A percentile compares a stretch with the other conserved stretches of the same genome.
Conservation (phyloP, 2,797 vertebrate genomes). For the Molossus molossus region DNA sequence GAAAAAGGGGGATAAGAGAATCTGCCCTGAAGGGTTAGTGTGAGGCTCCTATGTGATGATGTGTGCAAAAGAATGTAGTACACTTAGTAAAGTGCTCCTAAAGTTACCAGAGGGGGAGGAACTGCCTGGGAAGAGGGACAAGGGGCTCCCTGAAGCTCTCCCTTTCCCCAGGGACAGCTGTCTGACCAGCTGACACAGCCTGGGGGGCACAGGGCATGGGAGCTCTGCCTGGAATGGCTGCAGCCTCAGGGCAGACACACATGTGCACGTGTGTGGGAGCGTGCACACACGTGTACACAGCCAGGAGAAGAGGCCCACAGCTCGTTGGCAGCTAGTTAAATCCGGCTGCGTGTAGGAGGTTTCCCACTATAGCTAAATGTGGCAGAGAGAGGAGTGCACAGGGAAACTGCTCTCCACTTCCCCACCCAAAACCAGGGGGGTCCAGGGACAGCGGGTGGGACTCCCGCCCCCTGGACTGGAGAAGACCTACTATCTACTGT, state of each 20-base stretch:
- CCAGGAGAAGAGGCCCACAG: constrained; percentile 79
- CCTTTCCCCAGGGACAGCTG: not conserved
- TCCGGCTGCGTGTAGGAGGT: constrained; percentile 84
- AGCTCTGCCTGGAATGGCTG: not conserved
- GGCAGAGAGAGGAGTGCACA: constrained; percentile 71
- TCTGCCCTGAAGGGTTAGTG: not conserved
- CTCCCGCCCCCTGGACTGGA: constrained; percentile 8
- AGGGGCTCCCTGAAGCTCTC: not conserved
- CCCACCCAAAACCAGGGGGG: constrained; percentile 48
- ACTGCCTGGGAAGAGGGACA: not conserved
- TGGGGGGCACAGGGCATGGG: not conserved
- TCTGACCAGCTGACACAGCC: not conserved
- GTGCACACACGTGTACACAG: constrained; percentile 78
- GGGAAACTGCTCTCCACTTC: constrained; percentile 74
- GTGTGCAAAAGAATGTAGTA: not conserved
- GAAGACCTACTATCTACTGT: not conserved
- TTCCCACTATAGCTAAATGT: constrained; percentile 83
- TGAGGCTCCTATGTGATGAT: not conserved
- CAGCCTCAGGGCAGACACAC: constrained; percentile 65
- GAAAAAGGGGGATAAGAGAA: not conserved
- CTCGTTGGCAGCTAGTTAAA: constrained; percentile 86
- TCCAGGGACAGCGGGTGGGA: constrained; percentile 71
- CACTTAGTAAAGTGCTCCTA: not conserved
- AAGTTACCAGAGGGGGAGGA: not conserved
- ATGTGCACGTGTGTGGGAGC: constrained; percentile 67